Percentiles rank a stretch among this genome's conserved stretches.
Evolutionary conservation across 2,888 invertebrate genomes (phyloP).

Genomic region (Nebria salina): DNA sequence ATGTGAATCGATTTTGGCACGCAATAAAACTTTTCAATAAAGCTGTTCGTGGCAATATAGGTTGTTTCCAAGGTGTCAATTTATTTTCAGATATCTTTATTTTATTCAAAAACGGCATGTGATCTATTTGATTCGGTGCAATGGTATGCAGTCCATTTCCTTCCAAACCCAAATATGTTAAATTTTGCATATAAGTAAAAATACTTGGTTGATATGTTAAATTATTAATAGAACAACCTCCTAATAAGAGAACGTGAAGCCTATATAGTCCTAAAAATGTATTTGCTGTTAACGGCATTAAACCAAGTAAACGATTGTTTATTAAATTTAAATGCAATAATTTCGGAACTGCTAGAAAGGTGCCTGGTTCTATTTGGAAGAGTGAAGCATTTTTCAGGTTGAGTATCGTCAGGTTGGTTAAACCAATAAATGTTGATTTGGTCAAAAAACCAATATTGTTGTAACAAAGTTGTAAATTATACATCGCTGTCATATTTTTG

Average conservation of each 20-base stretch:
- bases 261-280: constrained; percentile 66
- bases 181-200: constrained; percentile 62
- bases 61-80: constrained; percentile 66
- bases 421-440: constrained; percentile 65
- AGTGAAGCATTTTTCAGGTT: constrained; percentile 67
- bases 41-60: constrained; percentile 63
- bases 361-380: constrained; percentile 63
- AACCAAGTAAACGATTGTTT: constrained; percentile 66
- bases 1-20: constrained; percentile 67
- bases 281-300: constrained; percentile 60
- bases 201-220: constrained; percentile 65
- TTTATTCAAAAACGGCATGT: constrained; percentile 62
- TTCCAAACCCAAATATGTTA: constrained; percentile 65
- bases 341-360: constrained; percentile 63
- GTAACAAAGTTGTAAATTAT: constrained; percentile 65
- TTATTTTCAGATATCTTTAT: constrained; percentile 67
- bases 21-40: constrained; percentile 61
- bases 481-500: constrained; percentile 62
- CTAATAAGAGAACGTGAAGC: constrained; percentile 64
- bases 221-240: constrained; percentile 65
- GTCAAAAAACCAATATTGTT: constrained; percentile 67
- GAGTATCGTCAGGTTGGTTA: constrained; percentile 64
- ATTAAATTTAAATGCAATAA: constrained; percentile 66
- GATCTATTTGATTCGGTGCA: constrained; percentile 61
- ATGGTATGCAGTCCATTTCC: constrained; percentile 65